Conservation (phyloP, 2,888 invertebrate genomes). For the Microctonus aethiopoides region DNA sequence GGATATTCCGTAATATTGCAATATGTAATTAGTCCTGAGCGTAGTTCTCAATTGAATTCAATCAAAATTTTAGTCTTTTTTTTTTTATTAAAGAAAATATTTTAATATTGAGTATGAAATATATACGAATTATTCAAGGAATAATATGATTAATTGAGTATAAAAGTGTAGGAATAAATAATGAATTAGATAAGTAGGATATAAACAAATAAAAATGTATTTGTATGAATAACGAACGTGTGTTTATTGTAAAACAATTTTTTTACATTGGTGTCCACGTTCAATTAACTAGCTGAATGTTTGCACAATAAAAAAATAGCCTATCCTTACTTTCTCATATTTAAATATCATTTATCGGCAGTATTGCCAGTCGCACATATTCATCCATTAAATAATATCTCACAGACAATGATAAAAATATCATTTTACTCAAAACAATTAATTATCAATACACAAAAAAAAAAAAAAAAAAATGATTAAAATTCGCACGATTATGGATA, state of each 20-base stretch:
- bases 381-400: neutral
- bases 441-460: neutral
- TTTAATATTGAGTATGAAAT: no score
- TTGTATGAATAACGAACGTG: slow-evolving; percentile 64
- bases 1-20: no score
- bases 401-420: neutral
- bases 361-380: neutral
- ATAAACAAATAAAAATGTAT: slow-evolving; percentile 63
- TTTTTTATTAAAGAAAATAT: no score
- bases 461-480: neutral
- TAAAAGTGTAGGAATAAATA: slow-evolving; percentile 30
- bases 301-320: slow-evolving; percentile 51
- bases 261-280: slow-evolving; percentile 66
- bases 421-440: neutral
- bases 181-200: slow-evolving; percentile 41
- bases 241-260: slow-evolving; percentile 67
- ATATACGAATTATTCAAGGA: neutral
- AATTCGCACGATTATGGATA: neutral
- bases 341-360: slow-evolving; percentile 17
- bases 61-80: neutral
- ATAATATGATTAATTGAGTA: slow-evolving; percentile 24
- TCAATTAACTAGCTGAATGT: slow-evolving; percentile 64
- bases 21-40: no score
- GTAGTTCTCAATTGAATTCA: neutral
- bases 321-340: slow-evolving; percentile 36